These are phyloP conservation scores for Probosciger aterrimus DNA, from an alignment of 2,113 vertebrate genomes.

Conservation along the genomic window DNA sequence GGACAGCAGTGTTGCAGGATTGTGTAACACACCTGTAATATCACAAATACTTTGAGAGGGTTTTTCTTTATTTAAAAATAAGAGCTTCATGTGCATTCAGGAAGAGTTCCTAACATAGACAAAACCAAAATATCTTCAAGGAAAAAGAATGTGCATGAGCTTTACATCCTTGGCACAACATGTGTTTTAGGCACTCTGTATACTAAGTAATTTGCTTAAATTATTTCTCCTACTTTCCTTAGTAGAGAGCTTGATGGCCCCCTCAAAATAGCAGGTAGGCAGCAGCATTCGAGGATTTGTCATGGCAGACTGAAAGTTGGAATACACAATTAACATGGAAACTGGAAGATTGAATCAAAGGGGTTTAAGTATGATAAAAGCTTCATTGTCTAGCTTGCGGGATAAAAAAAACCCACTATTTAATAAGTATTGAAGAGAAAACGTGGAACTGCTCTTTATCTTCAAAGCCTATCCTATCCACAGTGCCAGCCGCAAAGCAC, in stretches of 20 bases:
- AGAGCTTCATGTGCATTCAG: neutral
- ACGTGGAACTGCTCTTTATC: neutral
- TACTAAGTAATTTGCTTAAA: neutral
- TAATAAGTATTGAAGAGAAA: neutral
- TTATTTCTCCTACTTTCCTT: slow-evolving; percentile 4
- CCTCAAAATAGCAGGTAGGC: slow-evolving; percentile 1
- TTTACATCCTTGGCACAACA: neutral
- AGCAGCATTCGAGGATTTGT: neutral
- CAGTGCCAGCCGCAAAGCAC: neutral
- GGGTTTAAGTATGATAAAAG: neutral
- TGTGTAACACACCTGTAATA: neutral
- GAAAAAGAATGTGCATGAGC: neutral
- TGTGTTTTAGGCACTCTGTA: neutral
- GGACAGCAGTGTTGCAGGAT: neutral
- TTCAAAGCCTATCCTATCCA: neutral
- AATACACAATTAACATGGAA: slow-evolving; percentile 1
- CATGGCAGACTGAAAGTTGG: neutral
- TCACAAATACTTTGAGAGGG: neutral
- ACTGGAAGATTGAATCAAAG: neutral
- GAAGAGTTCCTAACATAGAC: neutral
- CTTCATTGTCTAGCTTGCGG: neutral
- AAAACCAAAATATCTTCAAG: neutral
- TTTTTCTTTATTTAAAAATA: neutral
- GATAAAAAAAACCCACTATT: neutral
- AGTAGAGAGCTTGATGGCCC: neutral